Base-by-base conservation (phyloP, 2,113 vertebrate species). In the Strix uralensis region DNA sequence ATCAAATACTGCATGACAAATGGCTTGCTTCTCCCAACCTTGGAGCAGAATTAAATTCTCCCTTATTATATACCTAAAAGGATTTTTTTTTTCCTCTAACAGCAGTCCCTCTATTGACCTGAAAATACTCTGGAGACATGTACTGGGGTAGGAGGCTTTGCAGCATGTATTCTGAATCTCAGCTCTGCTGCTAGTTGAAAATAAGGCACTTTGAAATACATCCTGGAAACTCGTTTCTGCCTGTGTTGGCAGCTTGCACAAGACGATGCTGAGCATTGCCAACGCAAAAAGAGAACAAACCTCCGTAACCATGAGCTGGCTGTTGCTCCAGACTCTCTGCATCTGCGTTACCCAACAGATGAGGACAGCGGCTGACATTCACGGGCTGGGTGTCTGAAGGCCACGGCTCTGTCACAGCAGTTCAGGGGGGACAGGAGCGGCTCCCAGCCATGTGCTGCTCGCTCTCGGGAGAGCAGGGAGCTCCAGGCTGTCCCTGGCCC, bases 21-120 rank as follows among this genome's bases (percentile, higher is more conserved):
- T 72, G 71, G 62, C 75, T 92, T 29, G 36, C 88, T 77, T 40
- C 65, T 52, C 73, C 14, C 72, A 74, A 34, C 71, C 84, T 67
- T 62, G 72, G 42, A 95, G 72, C 40, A 88, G 88, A 86, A 95
- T 96, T 87, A 71, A 81, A 89, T 95, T 94, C 72, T 63, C 44
- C 74, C 32, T 22, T n/a, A 79, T 87, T 86, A 73, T 3, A 17
- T 26, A 91, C 73, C 65, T 82, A 22, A 79, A 81, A 86, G 47
- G 70, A 46, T 40, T 51, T 82, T 65, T 73, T 73, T 32, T 7
- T 11, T 10, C 16, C 83, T 72, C 34, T 19, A 7, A 19, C 79
- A 92, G 71, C 74, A 44, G 81, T 67, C 65, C 69, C 49, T 78
- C 65, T 61, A 13, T 81, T 89, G 94, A 74, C 81, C 86, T 40